Evolutionary conservation across 2,888 invertebrate species (phyloP), one percentile per base, ranked within the genome.

Genomic region (Cosmia trapezina): DNA sequence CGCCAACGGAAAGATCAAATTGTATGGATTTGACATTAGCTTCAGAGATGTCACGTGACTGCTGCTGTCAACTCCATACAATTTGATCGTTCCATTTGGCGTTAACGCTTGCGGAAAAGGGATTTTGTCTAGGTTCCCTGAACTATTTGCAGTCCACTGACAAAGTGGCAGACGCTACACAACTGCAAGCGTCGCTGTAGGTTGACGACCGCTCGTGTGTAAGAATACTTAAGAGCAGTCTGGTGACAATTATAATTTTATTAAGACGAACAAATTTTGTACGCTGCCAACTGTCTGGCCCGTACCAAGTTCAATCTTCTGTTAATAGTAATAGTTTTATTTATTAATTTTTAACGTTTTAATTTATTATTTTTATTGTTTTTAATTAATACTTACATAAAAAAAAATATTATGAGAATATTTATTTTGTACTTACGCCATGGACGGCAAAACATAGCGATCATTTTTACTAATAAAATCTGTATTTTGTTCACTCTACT

Each of bases 371-470:
- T 51, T 63, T 14, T 5, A 0, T 14, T 43, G 7, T 45, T 45
- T 45, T 28, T 47, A 33, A n/a, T 51, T n/a, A 51, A 28, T n/a
- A n/a, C n/a, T n/a, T n/a, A n/a, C n/a, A n/a, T 47, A 19, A 19
- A 8, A n/a, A 51, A 62, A 49, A 33, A 1, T 33, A 62, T 62
- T 62, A 62, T 62, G 62, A 63, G 63, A 53, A 63, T 63, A 63
- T 63, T 62, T 14, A n/a, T 49, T 33, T 63, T 14, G 19, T 33
- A 53, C 33, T 2, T 4, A 4, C 37, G 14, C 9, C 9, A 5
- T 14, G 49, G 33, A 4, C 5, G n/a, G 33, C 9, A 19, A 62
- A 62, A 19, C 5, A 19, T 19, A 19, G 7, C 2, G 33, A 14
- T 47, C 5, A n/a, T 9, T n/a, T 28, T 62, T 33, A 33, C 12